A percentile compares a stretch with the other conserved stretches of the same genome.
These are phyloP conservation scores for Eulemur rufifrons DNA, from an alignment of 2,113 vertebrate species.

Conservation along the genomic window DNA sequence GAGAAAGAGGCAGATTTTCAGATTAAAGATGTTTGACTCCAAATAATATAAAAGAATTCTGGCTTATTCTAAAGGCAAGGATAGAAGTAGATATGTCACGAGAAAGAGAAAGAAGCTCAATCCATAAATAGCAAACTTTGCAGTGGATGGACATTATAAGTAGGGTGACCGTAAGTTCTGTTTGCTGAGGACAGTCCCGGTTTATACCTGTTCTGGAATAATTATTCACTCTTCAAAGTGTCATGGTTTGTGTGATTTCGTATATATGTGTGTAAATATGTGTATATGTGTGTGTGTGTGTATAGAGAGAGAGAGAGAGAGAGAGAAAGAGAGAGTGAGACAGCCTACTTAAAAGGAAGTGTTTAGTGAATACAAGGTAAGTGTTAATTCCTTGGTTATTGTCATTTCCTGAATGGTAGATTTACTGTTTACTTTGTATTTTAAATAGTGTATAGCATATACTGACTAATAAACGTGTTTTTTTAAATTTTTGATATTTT, in stretches of 20 bases:
- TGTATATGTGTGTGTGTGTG: neutral
- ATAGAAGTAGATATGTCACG: neutral
- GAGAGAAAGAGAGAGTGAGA: too few relatives aligned
- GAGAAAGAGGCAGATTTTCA: slow-evolving; percentile 19
- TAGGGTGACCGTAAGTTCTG: neutral
- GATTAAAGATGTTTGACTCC: slow-evolving; percentile 17
- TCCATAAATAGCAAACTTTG: neutral
- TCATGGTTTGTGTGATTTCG: neutral
- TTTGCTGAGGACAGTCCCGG: neutral
- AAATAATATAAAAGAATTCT: slow-evolving; percentile 23
- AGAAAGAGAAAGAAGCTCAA: neutral
- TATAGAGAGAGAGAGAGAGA: too few relatives aligned
- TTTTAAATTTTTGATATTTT: slow-evolving; percentile 70
- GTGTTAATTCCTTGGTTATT: neutral
- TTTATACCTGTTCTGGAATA: neutral
- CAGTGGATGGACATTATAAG: neutral
- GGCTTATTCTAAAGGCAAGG: neutral
- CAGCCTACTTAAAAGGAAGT: neutral
- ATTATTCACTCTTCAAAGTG: neutral
- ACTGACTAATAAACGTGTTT: neutral
- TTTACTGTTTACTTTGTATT: slow-evolving; percentile 30
- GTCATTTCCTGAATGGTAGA: neutral
- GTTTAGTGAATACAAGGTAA: neutral
- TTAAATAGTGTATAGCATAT: neutral
- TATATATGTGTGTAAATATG: neutral